Conservation (phyloP, 2,113 vertebrate genomes). For the Bungarus multicinctus region DNA sequence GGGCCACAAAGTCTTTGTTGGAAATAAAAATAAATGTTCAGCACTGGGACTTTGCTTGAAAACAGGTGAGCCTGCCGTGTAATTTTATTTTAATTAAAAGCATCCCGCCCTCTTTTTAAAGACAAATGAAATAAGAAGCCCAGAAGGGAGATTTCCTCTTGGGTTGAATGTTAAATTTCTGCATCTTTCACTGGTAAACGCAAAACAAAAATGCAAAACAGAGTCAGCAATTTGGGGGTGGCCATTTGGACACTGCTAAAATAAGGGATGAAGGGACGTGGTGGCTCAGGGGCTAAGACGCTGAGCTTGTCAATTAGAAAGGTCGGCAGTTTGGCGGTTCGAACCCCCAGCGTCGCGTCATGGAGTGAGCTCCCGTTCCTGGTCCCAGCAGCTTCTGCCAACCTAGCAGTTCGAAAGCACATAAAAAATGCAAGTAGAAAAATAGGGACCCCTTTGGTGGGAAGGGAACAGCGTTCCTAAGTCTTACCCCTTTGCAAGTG, state of each 20-base stretch:
- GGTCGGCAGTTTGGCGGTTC: too few species aligned
- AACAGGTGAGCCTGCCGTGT: not conserved
- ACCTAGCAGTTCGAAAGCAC: too few species aligned
- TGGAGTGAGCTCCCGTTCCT: too few species aligned
- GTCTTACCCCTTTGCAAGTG: conserved; percentile 78
- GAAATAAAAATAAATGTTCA: not conserved
- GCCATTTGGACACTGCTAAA: not conserved
- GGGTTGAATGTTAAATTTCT: not conserved
- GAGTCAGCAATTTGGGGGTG: not conserved
- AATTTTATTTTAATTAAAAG: not conserved
- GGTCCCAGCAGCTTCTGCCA: too few species aligned
- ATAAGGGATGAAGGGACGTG: too few species aligned
- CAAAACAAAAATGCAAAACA: too few species aligned
- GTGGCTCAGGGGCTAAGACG: too few species aligned
- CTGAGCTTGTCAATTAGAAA: too few species aligned
- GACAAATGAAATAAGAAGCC: not conserved
- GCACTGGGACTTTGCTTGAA: not conserved
- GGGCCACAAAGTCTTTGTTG: not conserved
- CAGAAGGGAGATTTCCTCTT: not conserved
- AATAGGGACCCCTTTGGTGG: too few species aligned
- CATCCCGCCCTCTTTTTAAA: not conserved
- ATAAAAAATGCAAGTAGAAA: too few species aligned
- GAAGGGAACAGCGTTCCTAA: too few species aligned
- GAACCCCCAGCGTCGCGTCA: too few species aligned
- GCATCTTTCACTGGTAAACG: not conserved